phyloP scores from a whole-genome alignment of 2,797 vertebrate genomes.

The Siniperca scherzeri region DNA sequence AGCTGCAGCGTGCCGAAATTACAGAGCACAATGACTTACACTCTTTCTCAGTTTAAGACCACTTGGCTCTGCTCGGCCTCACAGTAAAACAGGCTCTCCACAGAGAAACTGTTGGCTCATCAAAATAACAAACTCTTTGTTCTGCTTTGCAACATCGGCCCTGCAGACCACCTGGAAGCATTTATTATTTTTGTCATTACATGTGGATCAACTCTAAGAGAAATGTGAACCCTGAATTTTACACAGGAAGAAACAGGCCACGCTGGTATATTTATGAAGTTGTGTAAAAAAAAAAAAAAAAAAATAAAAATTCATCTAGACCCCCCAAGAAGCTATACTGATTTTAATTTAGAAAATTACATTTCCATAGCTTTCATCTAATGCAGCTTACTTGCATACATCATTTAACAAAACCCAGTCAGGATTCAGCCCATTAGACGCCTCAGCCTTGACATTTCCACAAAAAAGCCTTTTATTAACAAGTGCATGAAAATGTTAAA shows the following conservation, averaged over 20 bases:
- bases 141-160: conserved; percentile 48
- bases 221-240: conserved; percentile 22
- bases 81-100: conserved; percentile 64
- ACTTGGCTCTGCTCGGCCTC: conserved; percentile 59
- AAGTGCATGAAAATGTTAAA: conserved; percentile 37
- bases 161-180: conserved; percentile 65
- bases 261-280: conserved; percentile 10
- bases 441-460: conserved; percentile 22
- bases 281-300: neutral
- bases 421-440: conserved; percentile 46
- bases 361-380: conserved; percentile 48
- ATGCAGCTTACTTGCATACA: conserved; percentile 21
- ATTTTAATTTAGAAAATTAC: conserved; percentile 39
- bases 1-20: conserved; percentile 81
- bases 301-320: conserved; percentile 7
- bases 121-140: conserved; percentile 72
- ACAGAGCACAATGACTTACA: conserved; percentile 81
- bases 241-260: neutral
- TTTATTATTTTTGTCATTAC: conserved; percentile 54
- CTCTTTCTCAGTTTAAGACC: conserved; percentile 72
- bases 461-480: conserved; percentile 16
- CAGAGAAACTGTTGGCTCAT: conserved; percentile 74
- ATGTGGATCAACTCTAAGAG: conserved; percentile 25
- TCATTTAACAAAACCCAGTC: conserved; percentile 38
- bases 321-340: conserved; percentile 23